Conservation (phyloP, 2,797 vertebrate genomes). For the Enteromius afrohamiltoni region DNA sequence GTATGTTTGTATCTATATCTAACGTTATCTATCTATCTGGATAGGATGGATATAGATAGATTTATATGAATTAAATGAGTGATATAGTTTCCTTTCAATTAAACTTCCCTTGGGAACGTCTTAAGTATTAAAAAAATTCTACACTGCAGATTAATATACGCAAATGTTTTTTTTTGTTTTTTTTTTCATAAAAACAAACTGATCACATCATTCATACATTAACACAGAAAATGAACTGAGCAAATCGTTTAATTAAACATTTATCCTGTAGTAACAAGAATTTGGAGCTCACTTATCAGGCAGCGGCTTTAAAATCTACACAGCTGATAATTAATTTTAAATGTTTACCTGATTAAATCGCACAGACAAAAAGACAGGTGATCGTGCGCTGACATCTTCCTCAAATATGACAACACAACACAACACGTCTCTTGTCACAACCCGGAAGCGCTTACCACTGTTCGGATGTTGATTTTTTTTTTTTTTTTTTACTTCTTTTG, state of each 20-base stretch:
- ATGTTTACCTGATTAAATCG: constrained; percentile 75
- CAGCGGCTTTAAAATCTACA: neutral
- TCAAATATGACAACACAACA: constrained; percentile 55
- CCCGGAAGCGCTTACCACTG: constrained; percentile 35
- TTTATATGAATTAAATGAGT: neutral
- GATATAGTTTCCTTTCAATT: neutral
- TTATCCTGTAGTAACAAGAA: neutral
- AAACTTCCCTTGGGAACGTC: neutral
- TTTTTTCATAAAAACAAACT: neutral
- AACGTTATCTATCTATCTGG: no score
- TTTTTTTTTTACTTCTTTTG: neutral
- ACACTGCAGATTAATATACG: neutral
- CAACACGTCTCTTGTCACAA: constrained; percentile 46
- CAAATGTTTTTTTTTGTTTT: no score
- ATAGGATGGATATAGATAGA: no score
- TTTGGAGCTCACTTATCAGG: neutral
- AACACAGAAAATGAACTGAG: neutral
- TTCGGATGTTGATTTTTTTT: constrained; percentile 4
- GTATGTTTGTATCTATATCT: no score
- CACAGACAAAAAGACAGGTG: constrained; percentile 74
- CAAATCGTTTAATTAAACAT: neutral
- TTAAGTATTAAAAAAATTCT: neutral
- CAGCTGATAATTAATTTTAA: neutral
- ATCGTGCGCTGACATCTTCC: constrained; percentile 77
- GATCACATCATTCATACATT: neutral